phyloP scores from a whole-genome alignment of 2,797 vertebrate species.

The Forpus xanthops region DNA sequence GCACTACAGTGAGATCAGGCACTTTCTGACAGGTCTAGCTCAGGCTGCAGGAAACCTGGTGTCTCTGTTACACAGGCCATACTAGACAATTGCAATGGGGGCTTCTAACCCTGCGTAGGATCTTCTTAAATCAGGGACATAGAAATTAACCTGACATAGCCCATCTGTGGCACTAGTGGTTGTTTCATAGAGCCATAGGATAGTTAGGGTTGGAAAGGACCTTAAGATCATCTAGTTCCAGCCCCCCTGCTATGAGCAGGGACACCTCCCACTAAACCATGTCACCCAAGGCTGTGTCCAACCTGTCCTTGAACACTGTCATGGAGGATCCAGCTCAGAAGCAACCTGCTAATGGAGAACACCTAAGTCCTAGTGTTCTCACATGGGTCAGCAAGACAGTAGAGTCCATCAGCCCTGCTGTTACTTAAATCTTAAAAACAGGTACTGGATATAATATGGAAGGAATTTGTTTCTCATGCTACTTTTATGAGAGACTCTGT shows the following conservation, averaged over 20 bases:
- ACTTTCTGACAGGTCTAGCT: accelerated
- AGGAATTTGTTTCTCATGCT: conserved; percentile 46
- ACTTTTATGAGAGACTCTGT: conserved; percentile 23
- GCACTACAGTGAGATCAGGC: not conserved
- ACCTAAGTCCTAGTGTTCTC: not conserved
- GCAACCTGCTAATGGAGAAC: not conserved
- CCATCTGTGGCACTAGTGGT: not conserved
- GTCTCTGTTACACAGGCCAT: not conserved
- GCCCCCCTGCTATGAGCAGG: no score
- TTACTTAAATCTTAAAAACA: not conserved
- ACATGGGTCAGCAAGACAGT: not conserved
- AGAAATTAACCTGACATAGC: not conserved
- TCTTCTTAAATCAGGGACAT: not conserved
- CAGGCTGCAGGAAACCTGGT: not conserved
- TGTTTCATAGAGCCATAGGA: no score
- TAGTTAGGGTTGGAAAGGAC: no score
- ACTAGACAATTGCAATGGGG: not conserved
- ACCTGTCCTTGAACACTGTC: no score
- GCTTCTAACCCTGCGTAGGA: not conserved
- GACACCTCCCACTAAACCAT: no score
- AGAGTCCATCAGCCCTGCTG: not conserved
- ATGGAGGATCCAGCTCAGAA: not conserved
- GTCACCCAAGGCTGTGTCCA: no score
- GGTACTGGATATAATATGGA: conserved; percentile 1
- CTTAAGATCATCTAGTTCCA: no score